Evolutionary conservation across 2,888 invertebrate species (phyloP).

Genomic region (Scaptomyza flava): DNA sequence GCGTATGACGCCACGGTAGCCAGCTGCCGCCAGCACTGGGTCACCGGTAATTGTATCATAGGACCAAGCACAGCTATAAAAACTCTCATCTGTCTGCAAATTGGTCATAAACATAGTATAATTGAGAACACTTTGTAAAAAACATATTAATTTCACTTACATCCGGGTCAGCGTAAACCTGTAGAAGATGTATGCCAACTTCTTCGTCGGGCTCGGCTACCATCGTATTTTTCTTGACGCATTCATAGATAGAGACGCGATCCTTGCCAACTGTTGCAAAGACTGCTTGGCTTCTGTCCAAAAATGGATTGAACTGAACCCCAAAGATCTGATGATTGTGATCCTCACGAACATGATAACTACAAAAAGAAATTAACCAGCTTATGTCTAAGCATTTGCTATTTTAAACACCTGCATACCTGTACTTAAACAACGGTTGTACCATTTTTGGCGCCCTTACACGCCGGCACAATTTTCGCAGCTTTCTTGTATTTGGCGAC

Average conservation of each 20-base stretch:
- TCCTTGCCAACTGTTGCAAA: conserved; percentile 98
- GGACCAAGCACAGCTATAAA: conserved; percentile 98
- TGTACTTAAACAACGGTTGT: conserved; percentile 89
- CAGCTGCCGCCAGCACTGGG: conserved; percentile 95
- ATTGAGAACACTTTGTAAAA: neutral
- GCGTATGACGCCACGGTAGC: conserved; percentile 95
- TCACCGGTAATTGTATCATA: conserved; percentile 92
- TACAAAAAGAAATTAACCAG: conserved; percentile 69
- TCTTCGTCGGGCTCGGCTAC: conserved; percentile 87
- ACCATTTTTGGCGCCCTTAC: conserved; percentile 86
- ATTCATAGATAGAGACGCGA: conserved; percentile 96
- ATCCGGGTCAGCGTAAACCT: conserved; percentile 97
- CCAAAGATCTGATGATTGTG: conserved; percentile 97
- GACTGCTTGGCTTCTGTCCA: conserved; percentile 93
- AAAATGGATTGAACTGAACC: conserved; percentile 95
- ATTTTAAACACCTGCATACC: conserved; percentile 47
- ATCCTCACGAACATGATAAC: conserved; percentile 94
- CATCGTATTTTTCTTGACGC: conserved; percentile 85
- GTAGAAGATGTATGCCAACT: conserved; percentile 92
- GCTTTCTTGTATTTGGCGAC: conserved; percentile 89
- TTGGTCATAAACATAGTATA: neutral
- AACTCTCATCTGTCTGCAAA: conserved; percentile 93
- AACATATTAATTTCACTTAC: conserved; percentile 84
- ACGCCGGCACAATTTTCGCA: conserved; percentile 86
- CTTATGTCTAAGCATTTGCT: neutral